Evolutionary conservation across 2,113 vertebrate genomes (phyloP), one percentile per base, ranked within the genome.

Genomic region (Xiphophorus couchianus): DNA sequence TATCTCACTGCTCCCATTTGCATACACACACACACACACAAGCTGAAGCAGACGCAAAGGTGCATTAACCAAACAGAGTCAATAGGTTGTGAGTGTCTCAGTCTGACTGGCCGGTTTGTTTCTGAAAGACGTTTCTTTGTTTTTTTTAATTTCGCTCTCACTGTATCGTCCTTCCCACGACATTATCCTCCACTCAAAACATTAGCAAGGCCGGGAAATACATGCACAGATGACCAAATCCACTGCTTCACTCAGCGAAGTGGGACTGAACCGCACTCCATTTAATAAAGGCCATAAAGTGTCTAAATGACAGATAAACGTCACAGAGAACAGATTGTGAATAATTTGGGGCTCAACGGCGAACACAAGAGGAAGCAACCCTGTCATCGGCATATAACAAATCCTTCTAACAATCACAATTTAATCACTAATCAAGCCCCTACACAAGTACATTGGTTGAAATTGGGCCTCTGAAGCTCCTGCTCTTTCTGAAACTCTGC

Each of bases 1-100:
- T 80, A 89, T 90, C 88, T 88, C 84, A 78, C 27, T 0, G 39
- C 77, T 84, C 0, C 1, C 73, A 80, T 90, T 91, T 80, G 84
- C 85, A 88, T 86, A 83, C 19, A 54, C 9, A 25, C 51, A 54
- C 9, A 25, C 51, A 69, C 51, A 74, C 62, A 25, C 64, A 65
- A 74, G 63, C 19, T 3, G 5, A 54, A 42, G 58, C 74, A 64
- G 62, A 76, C 61, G 48, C 42, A 69, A n/a, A 86, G 67, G 73
- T 70, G 66, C 69, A 74, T 76, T 22, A 44, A 71, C 73, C 31
- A 10, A 69, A 67, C 74, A 17, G 71, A 66, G 84, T 79, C 80
- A 77, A 73, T 58, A 78, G 78, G 83, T 78, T 73, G 74, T 73
- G 13, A 51, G 61, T 13, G 82, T 73, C 78, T 83, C 72, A 61